Evolutionary conservation across 1,140 invertebrate species (phyloP).

Genomic region (Whitmania pigra): DNA sequence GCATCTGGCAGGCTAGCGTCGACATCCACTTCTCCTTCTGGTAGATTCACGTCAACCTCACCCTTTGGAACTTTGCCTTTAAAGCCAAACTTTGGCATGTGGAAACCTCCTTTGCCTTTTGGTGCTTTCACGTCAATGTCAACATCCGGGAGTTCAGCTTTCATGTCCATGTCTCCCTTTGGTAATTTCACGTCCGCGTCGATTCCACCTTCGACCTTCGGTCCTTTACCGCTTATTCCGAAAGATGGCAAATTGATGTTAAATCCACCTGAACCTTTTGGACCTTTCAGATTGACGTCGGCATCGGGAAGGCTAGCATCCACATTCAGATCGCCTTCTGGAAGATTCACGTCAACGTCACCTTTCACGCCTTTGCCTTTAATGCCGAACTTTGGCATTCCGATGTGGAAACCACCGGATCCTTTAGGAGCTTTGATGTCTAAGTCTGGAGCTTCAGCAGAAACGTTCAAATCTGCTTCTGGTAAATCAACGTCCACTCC

Average conservation of each 20-base stretch:
- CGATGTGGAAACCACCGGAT: background rate
- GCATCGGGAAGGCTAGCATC: background rate
- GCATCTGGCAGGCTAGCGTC: background rate
- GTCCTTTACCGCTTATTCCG: background rate
- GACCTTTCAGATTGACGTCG: background rate
- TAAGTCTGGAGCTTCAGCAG: no score
- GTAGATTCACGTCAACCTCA: no score
- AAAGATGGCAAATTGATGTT: background rate
- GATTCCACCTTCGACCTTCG: background rate
- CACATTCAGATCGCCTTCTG: background rate
- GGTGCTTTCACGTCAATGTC: background rate
- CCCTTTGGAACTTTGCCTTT: no score
- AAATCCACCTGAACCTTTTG: conserved; percentile 4
- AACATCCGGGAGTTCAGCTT: background rate
- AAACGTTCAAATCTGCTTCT: no score
- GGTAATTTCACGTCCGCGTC: background rate
- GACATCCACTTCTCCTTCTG: background rate
- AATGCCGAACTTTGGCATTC: background rate
- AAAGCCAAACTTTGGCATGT: no score
- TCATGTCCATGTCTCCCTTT: background rate
- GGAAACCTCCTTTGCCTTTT: background rate
- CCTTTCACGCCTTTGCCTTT: background rate
- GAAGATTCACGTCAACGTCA: background rate
- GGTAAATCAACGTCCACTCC: conserved; percentile 5
- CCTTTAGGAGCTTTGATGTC: no score